Evolutionary conservation across 2,113 vertebrate species (phyloP).

Genomic region (Notechis scutatus): DNA sequence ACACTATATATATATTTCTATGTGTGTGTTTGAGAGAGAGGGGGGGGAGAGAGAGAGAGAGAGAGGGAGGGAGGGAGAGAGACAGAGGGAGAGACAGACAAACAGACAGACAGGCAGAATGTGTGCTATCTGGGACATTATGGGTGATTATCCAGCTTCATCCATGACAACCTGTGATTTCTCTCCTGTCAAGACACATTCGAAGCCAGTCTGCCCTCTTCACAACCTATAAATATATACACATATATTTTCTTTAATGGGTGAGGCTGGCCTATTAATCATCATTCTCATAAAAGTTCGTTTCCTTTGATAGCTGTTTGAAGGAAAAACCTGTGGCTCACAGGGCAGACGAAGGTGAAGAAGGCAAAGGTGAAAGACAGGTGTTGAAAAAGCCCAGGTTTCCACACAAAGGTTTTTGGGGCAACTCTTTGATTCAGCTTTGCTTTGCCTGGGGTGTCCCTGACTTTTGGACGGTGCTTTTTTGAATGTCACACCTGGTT

Average conservation of each 20-base stretch:
- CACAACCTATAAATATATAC: background rate
- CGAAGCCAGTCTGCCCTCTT: background rate
- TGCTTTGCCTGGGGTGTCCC: background rate
- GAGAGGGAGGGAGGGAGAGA: too few relatives aligned
- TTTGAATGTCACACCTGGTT: background rate
- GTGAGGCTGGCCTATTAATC: background rate
- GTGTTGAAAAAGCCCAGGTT: background rate
- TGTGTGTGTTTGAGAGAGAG: too few relatives aligned
- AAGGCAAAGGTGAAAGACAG: background rate
- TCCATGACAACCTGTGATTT: background rate
- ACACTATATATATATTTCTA: too few relatives aligned
- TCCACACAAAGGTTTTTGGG: background rate
- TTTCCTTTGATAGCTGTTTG: background rate
- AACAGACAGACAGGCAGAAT: background rate
- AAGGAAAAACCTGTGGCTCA: background rate
- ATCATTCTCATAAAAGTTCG: background rate
- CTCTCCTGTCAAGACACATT: background rate
- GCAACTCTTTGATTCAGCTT: background rate
- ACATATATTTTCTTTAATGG: background rate
- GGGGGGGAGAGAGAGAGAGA: fast-evolving
- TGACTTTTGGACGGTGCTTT: background rate
- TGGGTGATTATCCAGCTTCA: background rate
- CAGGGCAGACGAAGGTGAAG: background rate
- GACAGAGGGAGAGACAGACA: too few relatives aligned
- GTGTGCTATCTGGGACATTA: background rate